Conservation (phyloP, 2,113 vertebrate genomes). For the Calidris pygmaea region DNA sequence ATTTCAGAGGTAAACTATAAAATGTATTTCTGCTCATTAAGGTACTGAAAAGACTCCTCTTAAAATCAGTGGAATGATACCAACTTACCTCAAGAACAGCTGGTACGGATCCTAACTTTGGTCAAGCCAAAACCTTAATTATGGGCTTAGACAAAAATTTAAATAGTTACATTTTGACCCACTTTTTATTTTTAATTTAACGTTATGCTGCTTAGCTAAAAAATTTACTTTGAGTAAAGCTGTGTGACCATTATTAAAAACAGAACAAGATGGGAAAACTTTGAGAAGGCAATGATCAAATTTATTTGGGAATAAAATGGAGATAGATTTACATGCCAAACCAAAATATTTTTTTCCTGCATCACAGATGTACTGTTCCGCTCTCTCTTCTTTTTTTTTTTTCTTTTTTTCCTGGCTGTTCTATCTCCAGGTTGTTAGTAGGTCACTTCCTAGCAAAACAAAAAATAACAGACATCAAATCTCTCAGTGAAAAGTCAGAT, state of each 20-base stretch:
- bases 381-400: background rate
- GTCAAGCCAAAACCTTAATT: background rate
- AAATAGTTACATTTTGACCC: background rate
- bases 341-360: background rate
- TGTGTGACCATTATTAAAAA: background rate
- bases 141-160: background rate
- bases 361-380: background rate
- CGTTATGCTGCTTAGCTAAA: background rate
- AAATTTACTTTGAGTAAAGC: background rate
- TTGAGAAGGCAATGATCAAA: background rate
- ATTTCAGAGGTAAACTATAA: background rate
- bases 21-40: background rate
- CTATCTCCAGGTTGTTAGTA: background rate
- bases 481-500: background rate
- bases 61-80: background rate
- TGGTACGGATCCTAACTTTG: background rate
- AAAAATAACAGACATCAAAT: slow-evolving; percentile 6
- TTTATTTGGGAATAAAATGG: background rate
- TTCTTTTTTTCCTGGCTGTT: background rate
- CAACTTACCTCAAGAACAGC: background rate
- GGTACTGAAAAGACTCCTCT: background rate
- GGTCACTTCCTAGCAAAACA: background rate
- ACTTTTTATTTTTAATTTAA: background rate
- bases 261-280: background rate
- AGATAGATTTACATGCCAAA: background rate